These are phyloP conservation scores for Drosophila koepferae DNA, from an alignment of 2,888 invertebrate genomes.

Conservation along the genomic window DNA sequence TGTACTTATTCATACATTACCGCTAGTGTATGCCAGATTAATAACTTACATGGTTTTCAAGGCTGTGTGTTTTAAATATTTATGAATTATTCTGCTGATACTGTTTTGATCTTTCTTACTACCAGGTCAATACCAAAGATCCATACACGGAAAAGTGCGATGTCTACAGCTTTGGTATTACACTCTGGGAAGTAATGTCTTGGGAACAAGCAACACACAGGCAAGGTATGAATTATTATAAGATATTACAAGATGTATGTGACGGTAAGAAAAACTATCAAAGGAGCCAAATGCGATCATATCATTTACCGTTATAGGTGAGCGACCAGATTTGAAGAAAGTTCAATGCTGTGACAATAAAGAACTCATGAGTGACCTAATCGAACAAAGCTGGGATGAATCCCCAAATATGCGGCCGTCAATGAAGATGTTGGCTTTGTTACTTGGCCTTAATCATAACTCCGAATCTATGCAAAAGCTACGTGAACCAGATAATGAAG, in stretches of 20 bases:
- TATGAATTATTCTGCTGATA: neutral
- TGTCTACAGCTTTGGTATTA: constrained; percentile 50
- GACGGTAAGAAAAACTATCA: too few species aligned
- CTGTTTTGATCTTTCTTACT: neutral
- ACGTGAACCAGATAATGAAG: too few species aligned
- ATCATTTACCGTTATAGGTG: neutral
- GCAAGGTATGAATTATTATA: too few species aligned
- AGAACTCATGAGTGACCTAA: neutral
- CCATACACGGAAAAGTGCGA: constrained; percentile 23
- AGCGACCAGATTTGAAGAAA: constrained; percentile 8
- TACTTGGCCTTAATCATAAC: neutral
- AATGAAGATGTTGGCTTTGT: neutral
- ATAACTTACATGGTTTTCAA: neutral
- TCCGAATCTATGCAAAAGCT: too few species aligned
- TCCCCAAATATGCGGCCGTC: neutral
- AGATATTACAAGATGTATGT: too few species aligned
- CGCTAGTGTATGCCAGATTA: too few species aligned
- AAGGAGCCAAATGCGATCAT: neutral
- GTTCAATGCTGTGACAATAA: neutral
- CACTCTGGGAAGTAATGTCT: constrained; percentile 48
- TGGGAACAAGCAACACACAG: constrained; percentile 24
- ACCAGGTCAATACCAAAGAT: rapidly evolving
- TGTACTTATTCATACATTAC: too few species aligned
- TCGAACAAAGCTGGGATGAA: neutral
- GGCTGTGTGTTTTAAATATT: neutral